Evolutionary conservation across 1,140 invertebrate genomes (phyloP), one percentile per base, ranked within the genome.

Genomic region (Thrips palmi): DNA sequence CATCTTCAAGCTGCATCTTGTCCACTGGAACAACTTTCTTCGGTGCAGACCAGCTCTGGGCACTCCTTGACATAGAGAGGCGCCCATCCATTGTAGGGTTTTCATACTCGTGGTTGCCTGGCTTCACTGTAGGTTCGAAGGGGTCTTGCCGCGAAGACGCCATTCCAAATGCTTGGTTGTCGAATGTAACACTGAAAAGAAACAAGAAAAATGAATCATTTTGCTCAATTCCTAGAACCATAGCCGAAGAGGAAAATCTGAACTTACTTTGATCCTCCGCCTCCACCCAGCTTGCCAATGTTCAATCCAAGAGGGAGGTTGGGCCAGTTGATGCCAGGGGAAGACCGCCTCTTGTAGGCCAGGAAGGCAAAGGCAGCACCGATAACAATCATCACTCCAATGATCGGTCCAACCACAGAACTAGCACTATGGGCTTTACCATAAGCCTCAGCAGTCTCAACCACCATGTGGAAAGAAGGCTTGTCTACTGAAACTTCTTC

Each of bases 41-140:
- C n/a, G n/a, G n/a, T n/a, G n/a, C n/a, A n/a, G n/a, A n/a, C n/a
- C n/a, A n/a, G n/a, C n/a, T n/a, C n/a, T n/a, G n/a, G n/a, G n/a
- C n/a, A n/a, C n/a, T n/a, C n/a, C n/a, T n/a, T n/a, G n/a, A n/a
- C n/a, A n/a, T n/a, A n/a, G n/a, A n/a, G n/a, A n/a, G n/a, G n/a
- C n/a, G n/a, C n/a, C n/a, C n/a, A n/a, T n/a, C n/a, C n/a, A n/a
- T 66, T 41, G 24, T 41, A 18, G 41, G 41, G 24, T 42, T 42
- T 25, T 42, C 41, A 22, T 42, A 42, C 20, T 42, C 34, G 14
- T 42, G 41, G 32, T 42, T 18, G 6, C 41, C 41, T 10, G 41
- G 41, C 12, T 30, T 37, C 11, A 42, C 34, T 14, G 15, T 12
- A 11, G 15, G 25, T 17, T 20, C 34, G 20, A 23, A 28, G 14